phyloP scores from a whole-genome alignment of 2,888 invertebrate genomes.

The Troilus luridus region DNA sequence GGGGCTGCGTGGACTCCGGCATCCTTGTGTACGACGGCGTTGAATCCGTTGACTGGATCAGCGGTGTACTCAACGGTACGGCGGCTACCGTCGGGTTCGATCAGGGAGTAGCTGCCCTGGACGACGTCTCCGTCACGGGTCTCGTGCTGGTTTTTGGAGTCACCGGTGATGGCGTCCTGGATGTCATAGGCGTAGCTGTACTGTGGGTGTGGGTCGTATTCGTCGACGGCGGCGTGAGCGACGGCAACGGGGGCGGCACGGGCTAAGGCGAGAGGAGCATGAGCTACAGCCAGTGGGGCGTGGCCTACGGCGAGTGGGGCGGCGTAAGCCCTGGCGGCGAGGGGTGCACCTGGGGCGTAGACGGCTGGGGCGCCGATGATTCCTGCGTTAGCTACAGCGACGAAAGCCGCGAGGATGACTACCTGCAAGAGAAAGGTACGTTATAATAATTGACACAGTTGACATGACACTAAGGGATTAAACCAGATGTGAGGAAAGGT shows the following conservation, averaged over 20 bases:
- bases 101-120: constrained; percentile 66
- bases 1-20: constrained; percentile 63
- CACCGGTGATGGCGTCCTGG: constrained; percentile 66
- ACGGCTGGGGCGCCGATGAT: constrained; percentile 63
- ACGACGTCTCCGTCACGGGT: constrained; percentile 66
- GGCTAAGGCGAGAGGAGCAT: constrained; percentile 54
- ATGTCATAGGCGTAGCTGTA: constrained; percentile 66
- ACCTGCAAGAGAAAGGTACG: constrained; percentile 57
- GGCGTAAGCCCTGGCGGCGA: constrained; percentile 61
- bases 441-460: not conserved
- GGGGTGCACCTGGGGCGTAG: constrained; percentile 63
- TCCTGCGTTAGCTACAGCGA: constrained; percentile 63
- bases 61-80: constrained; percentile 67
- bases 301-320: constrained; percentile 62
- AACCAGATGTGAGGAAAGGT: not conserved
- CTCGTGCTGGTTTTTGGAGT: constrained; percentile 67
- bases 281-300: constrained; percentile 65
- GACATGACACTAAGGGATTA: not conserved
- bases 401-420: constrained; percentile 56
- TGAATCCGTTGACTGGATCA: constrained; percentile 67
- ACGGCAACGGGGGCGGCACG: constrained; percentile 74
- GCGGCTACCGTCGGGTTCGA: constrained; percentile 66
- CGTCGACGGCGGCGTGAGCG: constrained; percentile 70
- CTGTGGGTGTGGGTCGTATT: constrained; percentile 66
- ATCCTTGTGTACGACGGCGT: constrained; percentile 66